A percentile compares a stretch with the other conserved stretches of the same genome.
Evolutionary conservation across 2,888 invertebrate genomes (phyloP).

Genomic region (Cataglyphis livida): DNA sequence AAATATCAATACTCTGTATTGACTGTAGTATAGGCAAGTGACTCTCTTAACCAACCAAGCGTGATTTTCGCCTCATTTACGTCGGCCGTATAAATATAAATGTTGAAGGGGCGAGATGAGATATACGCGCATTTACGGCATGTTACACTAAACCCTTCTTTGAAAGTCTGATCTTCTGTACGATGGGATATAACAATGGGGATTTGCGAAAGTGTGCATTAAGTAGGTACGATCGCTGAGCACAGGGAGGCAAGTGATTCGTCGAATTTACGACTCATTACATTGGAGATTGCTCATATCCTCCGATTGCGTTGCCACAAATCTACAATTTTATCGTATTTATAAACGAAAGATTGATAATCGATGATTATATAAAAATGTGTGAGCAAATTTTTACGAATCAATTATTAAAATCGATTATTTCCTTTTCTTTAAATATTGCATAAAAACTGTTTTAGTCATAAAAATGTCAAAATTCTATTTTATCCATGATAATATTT

Average conservation of each 20-base stretch:
- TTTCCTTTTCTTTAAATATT: background rate
- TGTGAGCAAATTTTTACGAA: background rate
- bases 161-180: slow-evolving; percentile 51
- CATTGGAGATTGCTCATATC: slow-evolving; percentile 38
- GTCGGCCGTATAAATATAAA: slow-evolving; percentile 66
- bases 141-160: slow-evolving; percentile 62
- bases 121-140: slow-evolving; percentile 59
- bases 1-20: slow-evolving; percentile 14
- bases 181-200: slow-evolving; percentile 39
- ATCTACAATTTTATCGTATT: slow-evolving; percentile 6
- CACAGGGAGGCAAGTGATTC: slow-evolving; percentile 19
- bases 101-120: slow-evolving; percentile 48
- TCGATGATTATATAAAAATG: too few relatives aligned
- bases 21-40: slow-evolving; percentile 39
- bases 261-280: slow-evolving; percentile 50
- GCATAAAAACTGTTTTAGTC: background rate
- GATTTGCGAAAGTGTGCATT: slow-evolving; percentile 44
- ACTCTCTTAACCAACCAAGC: slow-evolving; percentile 71
- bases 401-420: background rate
- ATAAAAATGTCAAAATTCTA: background rate
- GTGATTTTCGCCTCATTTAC: slow-evolving; percentile 79
- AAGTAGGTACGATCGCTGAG: slow-evolving; percentile 41
- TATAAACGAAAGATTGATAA: background rate
- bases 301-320: background rate
- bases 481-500: background rate